These are phyloP conservation scores for Dione vanillae DNA, from an alignment of 2,888 invertebrate species.

Conservation along the genomic window DNA sequence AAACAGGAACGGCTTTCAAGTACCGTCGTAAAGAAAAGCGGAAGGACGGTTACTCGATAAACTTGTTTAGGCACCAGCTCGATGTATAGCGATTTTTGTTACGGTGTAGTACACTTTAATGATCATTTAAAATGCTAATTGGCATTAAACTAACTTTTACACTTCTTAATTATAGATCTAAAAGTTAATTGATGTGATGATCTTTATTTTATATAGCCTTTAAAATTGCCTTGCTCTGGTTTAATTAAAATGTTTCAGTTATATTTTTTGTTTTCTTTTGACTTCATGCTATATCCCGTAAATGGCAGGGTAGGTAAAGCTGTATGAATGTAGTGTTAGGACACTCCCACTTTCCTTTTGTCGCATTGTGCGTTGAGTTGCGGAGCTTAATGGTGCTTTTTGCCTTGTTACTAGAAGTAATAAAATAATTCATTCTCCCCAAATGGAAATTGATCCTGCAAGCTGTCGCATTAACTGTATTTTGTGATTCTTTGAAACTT, in stretches of 20 bases:
- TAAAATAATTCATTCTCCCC: too few relatives aligned
- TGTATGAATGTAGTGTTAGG: too few relatives aligned
- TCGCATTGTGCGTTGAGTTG: too few relatives aligned
- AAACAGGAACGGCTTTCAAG: constrained; percentile 32
- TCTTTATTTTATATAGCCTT: constrained; percentile 8
- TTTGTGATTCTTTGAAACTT: too few relatives aligned
- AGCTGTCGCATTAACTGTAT: too few relatives aligned
- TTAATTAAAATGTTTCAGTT: constrained; percentile 16
- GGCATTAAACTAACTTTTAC: constrained; percentile 9
- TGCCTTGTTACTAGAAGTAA: too few relatives aligned
- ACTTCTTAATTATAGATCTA: constrained; percentile 19
- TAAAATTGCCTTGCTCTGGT: not conserved
- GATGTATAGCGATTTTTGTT: not conserved
- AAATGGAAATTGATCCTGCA: too few relatives aligned
- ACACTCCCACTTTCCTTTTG: too few relatives aligned
- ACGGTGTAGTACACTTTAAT: not conserved
- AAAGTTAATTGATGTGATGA: constrained; percentile 17
- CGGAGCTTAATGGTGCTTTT: too few relatives aligned
- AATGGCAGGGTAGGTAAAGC: too few relatives aligned
- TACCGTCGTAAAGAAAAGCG: constrained; percentile 37
- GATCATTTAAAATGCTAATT: constrained; percentile 15
- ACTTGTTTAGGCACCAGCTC: constrained; percentile 28
- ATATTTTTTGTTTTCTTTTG: too few relatives aligned
- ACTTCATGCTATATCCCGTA: too few relatives aligned
- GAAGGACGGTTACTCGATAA: constrained; percentile 25